These are phyloP conservation scores for Myxocyprinus asiaticus DNA, from an alignment of 2,113 vertebrate species.

Conservation along the genomic window DNA sequence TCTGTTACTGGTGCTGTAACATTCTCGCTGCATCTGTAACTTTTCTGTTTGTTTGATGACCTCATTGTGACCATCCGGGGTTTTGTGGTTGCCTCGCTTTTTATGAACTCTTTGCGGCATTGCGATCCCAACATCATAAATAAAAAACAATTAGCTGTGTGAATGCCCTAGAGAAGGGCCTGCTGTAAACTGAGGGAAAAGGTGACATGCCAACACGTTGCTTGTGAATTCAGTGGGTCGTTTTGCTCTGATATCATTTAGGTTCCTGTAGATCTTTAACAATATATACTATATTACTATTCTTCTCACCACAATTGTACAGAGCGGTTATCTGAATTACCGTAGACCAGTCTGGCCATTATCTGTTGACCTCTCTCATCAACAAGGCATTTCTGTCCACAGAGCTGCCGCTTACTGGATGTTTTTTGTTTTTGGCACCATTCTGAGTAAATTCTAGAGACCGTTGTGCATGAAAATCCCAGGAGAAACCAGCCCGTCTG, in stretches of 20 bases:
- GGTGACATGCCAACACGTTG: background rate
- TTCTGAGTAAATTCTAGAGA: too few species aligned
- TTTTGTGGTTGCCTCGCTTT: background rate
- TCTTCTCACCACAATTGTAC: too few species aligned
- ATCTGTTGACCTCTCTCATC: too few species aligned
- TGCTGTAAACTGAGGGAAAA: constrained; percentile 7
- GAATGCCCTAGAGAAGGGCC: constrained; percentile 8
- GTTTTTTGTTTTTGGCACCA: too few species aligned
- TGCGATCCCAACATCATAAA: constrained; percentile 28
- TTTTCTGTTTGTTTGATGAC: constrained; percentile 34
- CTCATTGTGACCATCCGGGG: constrained; percentile 24
- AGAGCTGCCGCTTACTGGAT: too few species aligned
- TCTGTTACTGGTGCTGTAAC: constrained; percentile 29
- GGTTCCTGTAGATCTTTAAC: constrained; percentile 5
- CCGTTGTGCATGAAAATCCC: too few species aligned
- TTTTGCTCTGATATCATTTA: background rate
- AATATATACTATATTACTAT: too few species aligned
- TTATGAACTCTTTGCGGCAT: background rate
- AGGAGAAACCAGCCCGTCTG: too few species aligned
- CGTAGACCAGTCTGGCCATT: too few species aligned
- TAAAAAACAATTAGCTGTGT: background rate
- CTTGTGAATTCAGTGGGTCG: background rate
- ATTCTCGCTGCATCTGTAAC: background rate
- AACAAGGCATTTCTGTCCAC: too few species aligned
- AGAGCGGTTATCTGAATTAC: too few species aligned